Base-by-base conservation (phyloP, 2,888 invertebrate genomes). In the Blomia tropicalis region DNA sequence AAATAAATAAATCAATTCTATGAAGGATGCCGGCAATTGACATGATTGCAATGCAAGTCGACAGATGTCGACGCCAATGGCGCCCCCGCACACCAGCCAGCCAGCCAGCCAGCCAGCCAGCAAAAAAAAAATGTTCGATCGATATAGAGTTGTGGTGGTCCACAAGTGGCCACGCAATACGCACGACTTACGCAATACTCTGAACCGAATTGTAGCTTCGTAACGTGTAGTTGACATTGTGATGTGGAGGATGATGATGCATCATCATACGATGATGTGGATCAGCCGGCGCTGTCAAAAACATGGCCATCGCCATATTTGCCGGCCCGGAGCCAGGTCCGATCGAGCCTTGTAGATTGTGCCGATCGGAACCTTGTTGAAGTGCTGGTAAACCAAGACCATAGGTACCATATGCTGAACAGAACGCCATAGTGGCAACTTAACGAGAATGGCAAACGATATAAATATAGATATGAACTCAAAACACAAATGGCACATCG, bases 361-460 rank as follows among this genome's bases (percentile, higher is more conserved):
- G 7, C 51, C 14, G 51, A 11, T n/a, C 51, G 17, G 22, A 11
- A 31, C 3, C 25, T 56, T 56, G 56, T 25, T 23, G 56, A 19
- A 29, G 11, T 14, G 30, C 56, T 2, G 56, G 56, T 25, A 56
- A 11, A 36, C 56, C 56, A 14, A 56, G 29, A 36, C 56, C 56
- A 25, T 56, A 56, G 25, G 56, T 36, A 23, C 60, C 60, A 36
- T 60, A 60, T 19, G 60, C 53, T 11, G 60, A 60, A 36, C 60
- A 60, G 30, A 60, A 44, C 27, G 60, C 60, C 60, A 60, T 60
- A 7, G 4, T 47, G 7, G 47, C 36, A 17, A n/a, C n/a, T n/a
- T n/a, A n/a, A n/a, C n/a, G n/a, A n/a, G n/a, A n/a, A n/a, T n/a
- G n/a, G n/a, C n/a, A n/a, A n/a, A n/a, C n/a, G n/a, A n/a, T n/a